phyloP scores from a whole-genome alignment of 2,888 invertebrate species.

The Heliconius aoede region DNA sequence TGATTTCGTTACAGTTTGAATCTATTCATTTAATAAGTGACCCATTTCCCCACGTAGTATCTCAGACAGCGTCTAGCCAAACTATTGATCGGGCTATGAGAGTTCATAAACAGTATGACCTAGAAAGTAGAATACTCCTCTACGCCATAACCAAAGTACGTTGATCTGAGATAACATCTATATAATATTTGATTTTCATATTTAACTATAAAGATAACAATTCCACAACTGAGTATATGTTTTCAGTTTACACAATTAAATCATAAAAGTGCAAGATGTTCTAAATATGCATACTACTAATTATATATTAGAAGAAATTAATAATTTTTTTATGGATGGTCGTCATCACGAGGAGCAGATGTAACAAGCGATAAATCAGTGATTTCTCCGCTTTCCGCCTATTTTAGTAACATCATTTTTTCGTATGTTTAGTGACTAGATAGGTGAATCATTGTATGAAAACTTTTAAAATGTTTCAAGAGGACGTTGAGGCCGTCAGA shows the following conservation, averaged over 20 bases:
- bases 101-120: conserved; percentile 17
- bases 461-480: too few relatives aligned
- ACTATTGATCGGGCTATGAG: conserved; percentile 29
- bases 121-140: conserved; percentile 1
- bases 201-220: conserved; percentile 15
- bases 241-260: background rate
- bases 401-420: background rate
- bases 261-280: background rate
- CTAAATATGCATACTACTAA: conserved; percentile 1
- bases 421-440: too few relatives aligned
- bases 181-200: conserved; percentile 16
- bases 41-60: background rate
- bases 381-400: background rate
- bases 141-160: background rate
- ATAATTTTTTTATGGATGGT: background rate
- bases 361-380: background rate
- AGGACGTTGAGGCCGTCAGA: too few relatives aligned
- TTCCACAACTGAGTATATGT: background rate
- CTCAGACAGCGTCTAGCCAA: conserved; percentile 6
- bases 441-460: background rate
- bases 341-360: background rate
- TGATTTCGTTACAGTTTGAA: too few relatives aligned
- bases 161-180: conserved; percentile 21
- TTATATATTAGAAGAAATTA: background rate
- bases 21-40: background rate